Conservation (phyloP, 1,140 invertebrate species). For the Cepaea nemoralis region DNA sequence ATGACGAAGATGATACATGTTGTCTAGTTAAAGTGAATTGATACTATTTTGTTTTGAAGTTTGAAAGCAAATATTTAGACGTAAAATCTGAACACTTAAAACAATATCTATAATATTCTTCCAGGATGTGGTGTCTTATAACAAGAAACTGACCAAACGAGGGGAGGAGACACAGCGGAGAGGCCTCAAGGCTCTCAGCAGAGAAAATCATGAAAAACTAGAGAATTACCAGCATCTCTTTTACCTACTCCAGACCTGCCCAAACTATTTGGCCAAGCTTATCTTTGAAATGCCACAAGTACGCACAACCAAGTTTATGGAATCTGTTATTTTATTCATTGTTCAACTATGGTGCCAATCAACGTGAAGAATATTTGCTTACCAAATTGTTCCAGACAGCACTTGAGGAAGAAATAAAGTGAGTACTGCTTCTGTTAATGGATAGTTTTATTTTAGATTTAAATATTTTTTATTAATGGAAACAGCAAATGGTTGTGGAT, state of each 20-base stretch:
- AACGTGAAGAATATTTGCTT: conserved; percentile 84
- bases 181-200: conserved; percentile 82
- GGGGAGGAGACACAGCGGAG: conserved; percentile 59
- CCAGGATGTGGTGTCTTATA: conserved; percentile 80
- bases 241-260: conserved; percentile 85
- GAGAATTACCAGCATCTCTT: conserved; percentile 86
- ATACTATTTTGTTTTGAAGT: too few species aligned
- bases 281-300: conserved; percentile 83
- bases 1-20: too few species aligned
- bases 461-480: too few species aligned
- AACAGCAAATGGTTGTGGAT: too few species aligned
- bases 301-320: conserved; percentile 82
- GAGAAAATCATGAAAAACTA: conserved; percentile 79
- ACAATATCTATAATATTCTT: conserved; percentile 22
- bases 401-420: conserved; percentile 82
- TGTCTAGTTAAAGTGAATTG: too few species aligned
- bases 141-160: conserved; percentile 79
- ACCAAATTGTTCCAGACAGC: conserved; percentile 82
- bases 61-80: too few species aligned
- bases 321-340: conserved; percentile 83
- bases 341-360: conserved; percentile 85
- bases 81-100: too few species aligned
- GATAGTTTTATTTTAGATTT: too few species aligned
- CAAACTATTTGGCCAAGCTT: conserved; percentile 82
- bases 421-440: conserved; percentile 50